Evolutionary conservation across 2,888 invertebrate genomes (phyloP).

Genomic region (Plagodis dolabraria): DNA sequence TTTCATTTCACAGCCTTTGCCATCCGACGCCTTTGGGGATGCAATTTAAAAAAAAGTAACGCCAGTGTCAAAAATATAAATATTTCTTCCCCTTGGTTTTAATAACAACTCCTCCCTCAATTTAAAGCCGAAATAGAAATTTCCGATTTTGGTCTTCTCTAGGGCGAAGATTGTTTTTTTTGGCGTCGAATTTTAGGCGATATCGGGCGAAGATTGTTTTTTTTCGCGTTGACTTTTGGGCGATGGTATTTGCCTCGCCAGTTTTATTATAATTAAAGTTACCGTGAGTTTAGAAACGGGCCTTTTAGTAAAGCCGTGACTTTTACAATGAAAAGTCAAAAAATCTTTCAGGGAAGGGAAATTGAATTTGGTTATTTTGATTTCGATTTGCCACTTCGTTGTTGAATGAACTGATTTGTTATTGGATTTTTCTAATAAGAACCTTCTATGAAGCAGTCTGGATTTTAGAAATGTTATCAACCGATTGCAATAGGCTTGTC

Average conservation of each 20-base stretch:
- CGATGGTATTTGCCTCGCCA: slow-evolving; percentile 29
- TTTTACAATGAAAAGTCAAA: background rate
- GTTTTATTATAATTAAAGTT: slow-evolving; percentile 38
- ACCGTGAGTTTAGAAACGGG: slow-evolving; percentile 12
- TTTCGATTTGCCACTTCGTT: background rate
- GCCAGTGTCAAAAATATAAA: slow-evolving; percentile 37
- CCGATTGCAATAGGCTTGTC: too few relatives aligned
- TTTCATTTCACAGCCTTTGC: slow-evolving; percentile 21
- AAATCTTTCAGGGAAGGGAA: slow-evolving; percentile 9
- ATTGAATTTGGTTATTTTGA: slow-evolving; percentile 9
- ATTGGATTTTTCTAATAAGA: too few relatives aligned
- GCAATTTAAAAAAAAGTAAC: slow-evolving; percentile 36
- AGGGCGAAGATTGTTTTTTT: slow-evolving; percentile 35
- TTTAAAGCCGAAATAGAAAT: slow-evolving; percentile 41
- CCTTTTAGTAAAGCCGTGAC: slow-evolving; percentile 2
- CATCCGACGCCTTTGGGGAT: slow-evolving; percentile 22
- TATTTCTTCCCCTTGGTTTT: slow-evolving; percentile 36
- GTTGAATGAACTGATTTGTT: too few relatives aligned
- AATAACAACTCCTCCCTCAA: slow-evolving; percentile 39
- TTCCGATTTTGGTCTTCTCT: slow-evolving; percentile 32
- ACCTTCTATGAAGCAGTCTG: too few relatives aligned
- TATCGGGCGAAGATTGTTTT: slow-evolving; percentile 31
- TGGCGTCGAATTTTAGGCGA: slow-evolving; percentile 21
- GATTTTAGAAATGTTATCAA: too few relatives aligned
- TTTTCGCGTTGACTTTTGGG: slow-evolving; percentile 18